These are phyloP conservation scores for Drosophila limbata DNA, from an alignment of 2,888 invertebrate species.

Conservation along the genomic window DNA sequence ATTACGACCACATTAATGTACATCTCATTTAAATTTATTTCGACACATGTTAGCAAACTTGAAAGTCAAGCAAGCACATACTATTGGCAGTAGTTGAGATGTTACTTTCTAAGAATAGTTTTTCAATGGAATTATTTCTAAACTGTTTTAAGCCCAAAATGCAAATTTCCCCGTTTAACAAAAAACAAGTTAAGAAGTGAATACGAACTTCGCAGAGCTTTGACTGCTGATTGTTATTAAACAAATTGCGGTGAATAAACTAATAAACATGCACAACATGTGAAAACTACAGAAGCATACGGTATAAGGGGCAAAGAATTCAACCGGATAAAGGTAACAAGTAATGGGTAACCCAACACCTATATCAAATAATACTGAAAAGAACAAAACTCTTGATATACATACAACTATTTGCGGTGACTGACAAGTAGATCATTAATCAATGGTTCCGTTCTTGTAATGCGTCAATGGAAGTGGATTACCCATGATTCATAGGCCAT, in stretches of 20 bases:
- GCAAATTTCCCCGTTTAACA: slow-evolving; percentile 3
- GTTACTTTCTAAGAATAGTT: not conserved
- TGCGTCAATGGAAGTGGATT: slow-evolving; percentile 40
- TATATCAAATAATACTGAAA: slow-evolving; percentile 1
- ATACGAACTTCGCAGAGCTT: not conserved
- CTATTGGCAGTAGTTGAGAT: not conserved
- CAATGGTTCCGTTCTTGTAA: slow-evolving; percentile 41
- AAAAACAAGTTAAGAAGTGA: slow-evolving; percentile 10
- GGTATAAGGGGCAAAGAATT: slow-evolving; percentile 36
- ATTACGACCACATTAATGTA: slow-evolving; percentile 19
- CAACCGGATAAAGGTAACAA: slow-evolving; percentile 77
- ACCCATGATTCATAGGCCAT: slow-evolving; percentile 41
- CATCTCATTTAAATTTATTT: slow-evolving; percentile 4
- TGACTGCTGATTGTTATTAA: slow-evolving; percentile 23
- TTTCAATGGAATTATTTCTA: not conserved
- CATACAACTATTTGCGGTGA: slow-evolving; percentile 2
- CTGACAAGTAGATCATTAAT: slow-evolving; percentile 56
- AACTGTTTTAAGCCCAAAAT: not conserved
- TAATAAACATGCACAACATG: slow-evolving; percentile 64
- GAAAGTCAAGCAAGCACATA: not conserved
- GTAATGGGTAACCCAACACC: slow-evolving; percentile 16
- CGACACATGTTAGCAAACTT: not conserved
- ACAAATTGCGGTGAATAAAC: slow-evolving; percentile 69
- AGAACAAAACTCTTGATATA: slow-evolving; percentile 14
- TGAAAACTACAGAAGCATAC: slow-evolving; percentile 32